Evolutionary conservation across 2,888 invertebrate genomes (phyloP).

Genomic region (Standfussiana lucernea): DNA sequence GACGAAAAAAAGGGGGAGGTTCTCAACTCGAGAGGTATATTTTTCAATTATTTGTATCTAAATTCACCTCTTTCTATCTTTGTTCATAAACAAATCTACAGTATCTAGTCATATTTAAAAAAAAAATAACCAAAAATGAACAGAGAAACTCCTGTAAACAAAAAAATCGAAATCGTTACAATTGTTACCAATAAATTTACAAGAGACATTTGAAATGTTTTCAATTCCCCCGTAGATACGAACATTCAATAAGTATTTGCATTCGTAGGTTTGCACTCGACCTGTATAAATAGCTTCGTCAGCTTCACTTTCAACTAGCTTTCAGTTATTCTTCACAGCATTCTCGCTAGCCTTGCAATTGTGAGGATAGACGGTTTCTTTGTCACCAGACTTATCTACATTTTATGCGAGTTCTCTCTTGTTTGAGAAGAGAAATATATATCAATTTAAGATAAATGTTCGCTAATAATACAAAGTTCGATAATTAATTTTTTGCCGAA

Average conservation of each 20-base stretch:
- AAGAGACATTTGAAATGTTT: conserved; percentile 19
- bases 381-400: background rate
- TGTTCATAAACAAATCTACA: background rate
- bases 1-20: background rate
- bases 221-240: conserved; percentile 6
- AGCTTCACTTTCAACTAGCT: conserved; percentile 32
- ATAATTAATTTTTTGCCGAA: no score
- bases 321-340: conserved; percentile 19
- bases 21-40: background rate
- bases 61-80: background rate
- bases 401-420: background rate
- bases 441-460: background rate
- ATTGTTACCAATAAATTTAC: background rate
- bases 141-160: background rate
- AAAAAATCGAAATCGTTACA: background rate
- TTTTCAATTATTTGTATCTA: background rate
- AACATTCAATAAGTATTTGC: conserved; percentile 41
- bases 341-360: conserved; percentile 9
- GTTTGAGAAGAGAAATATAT: background rate
- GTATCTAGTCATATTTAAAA: background rate
- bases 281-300: conserved; percentile 30
- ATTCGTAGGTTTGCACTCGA: conserved; percentile 26
- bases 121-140: background rate
- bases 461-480: no score
- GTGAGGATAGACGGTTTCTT: background rate